Percentiles rank a stretch among this genome's conserved stretches.
Evolutionary conservation across 2,113 vertebrate species (phyloP).

Genomic region (Hemiprocne comata): DNA sequence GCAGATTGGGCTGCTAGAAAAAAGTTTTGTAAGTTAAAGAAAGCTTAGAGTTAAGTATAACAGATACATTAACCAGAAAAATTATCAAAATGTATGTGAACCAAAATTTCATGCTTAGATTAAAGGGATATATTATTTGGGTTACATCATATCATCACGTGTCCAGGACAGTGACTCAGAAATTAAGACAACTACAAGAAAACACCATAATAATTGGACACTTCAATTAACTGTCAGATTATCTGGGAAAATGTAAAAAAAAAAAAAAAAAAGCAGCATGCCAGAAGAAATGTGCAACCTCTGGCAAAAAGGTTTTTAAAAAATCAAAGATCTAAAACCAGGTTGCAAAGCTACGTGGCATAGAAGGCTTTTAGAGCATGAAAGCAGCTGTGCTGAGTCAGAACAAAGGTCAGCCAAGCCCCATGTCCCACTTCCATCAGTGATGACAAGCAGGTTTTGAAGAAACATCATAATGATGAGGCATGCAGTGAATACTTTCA

Average conservation of each 20-base stretch:
- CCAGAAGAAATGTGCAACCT: neutral
- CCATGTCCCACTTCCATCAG: neutral
- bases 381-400: neutral
- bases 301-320: neutral
- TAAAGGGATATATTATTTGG: neutral
- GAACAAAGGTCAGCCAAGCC: neutral
- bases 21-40: neutral
- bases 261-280: neutral
- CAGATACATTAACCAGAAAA: neutral
- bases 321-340: neutral
- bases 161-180: neutral
- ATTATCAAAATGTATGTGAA: neutral
- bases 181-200: neutral
- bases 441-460: neutral
- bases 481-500: neutral
- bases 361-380: neutral
- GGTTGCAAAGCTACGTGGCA: fast-evolving
- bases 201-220: neutral
- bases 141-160: neutral
- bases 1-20: neutral
- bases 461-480: neutral
- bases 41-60: neutral
- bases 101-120: neutral
- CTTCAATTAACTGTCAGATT: neutral
- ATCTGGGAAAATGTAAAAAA: neutral